Conservation (phyloP, 2,797 vertebrate genomes). For the Artibeus jamaicensis region DNA sequence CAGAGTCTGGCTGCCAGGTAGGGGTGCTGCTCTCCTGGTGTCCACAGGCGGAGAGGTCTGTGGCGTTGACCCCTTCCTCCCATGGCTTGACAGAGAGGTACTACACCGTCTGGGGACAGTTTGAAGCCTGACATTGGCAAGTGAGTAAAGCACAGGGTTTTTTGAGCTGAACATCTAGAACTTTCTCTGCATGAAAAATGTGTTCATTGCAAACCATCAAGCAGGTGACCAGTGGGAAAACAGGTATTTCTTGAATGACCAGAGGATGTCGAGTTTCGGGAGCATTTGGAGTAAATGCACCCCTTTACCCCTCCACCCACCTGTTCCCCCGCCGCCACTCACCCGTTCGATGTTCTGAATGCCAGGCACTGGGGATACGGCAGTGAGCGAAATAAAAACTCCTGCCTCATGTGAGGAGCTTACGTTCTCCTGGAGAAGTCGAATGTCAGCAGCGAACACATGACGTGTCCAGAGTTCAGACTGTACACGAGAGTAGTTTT, state of each 20-base stretch:
- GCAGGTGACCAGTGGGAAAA: background rate
- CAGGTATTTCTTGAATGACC: background rate
- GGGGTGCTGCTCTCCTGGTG: background rate
- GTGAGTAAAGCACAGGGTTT: background rate
- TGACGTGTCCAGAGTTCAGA: background rate
- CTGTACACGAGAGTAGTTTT: background rate
- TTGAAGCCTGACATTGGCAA: background rate
- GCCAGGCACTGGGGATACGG: background rate
- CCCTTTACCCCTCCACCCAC: too few species aligned
- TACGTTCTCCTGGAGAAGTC: background rate
- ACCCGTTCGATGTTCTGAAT: background rate
- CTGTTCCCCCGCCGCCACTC: background rate
- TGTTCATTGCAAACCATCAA: background rate
- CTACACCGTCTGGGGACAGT: background rate
- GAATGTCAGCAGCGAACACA: too few species aligned
- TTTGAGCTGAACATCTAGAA: background rate
- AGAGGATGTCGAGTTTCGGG: background rate
- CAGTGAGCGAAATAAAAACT: background rate
- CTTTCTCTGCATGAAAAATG: background rate
- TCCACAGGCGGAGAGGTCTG: accelerated
- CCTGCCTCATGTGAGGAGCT: background rate
- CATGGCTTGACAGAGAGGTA: background rate
- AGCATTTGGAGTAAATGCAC: background rate
- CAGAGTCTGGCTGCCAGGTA: background rate
- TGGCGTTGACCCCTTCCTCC: background rate